These are phyloP conservation scores for Mizuhopecten yessoensis DNA, from an alignment of 1,140 invertebrate genomes.

Conservation along the genomic window DNA sequence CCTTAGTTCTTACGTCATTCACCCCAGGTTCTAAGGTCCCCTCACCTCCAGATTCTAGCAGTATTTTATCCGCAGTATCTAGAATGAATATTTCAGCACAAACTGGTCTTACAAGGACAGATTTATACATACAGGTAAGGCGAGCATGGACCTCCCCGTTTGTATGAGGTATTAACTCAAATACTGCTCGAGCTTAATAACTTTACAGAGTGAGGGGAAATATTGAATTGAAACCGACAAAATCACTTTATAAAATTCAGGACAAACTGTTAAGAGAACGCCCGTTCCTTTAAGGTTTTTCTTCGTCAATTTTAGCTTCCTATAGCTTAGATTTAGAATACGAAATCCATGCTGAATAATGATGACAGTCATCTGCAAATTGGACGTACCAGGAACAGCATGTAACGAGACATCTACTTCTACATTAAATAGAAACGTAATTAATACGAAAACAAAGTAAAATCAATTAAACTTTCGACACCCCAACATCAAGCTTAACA, in stretches of 20 bases:
- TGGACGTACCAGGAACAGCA: no score
- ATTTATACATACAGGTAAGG: neutral
- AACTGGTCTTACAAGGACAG: no score
- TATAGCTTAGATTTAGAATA: neutral
- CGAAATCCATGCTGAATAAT: no score
- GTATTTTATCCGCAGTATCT: no score
- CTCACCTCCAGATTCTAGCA: no score
- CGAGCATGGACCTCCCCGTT: neutral
- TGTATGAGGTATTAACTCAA: neutral
- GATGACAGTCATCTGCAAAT: no score
- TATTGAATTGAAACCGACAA: neutral
- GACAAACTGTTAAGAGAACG: neutral
- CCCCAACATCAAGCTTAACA: neutral
- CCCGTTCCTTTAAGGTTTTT: neutral
- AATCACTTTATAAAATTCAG: neutral
- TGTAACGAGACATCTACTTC: no score
- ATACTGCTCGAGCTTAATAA: neutral
- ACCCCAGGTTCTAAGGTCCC: no score
- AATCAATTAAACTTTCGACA: neutral
- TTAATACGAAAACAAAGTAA: neutral
- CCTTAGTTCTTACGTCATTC: no score
- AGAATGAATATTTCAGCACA: no score
- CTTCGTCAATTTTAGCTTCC: neutral
- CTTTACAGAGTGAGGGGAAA: neutral
- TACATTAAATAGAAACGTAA: neutral